Conservation (phyloP, 2,113 vertebrate species). For the Microtus montanus region DNA sequence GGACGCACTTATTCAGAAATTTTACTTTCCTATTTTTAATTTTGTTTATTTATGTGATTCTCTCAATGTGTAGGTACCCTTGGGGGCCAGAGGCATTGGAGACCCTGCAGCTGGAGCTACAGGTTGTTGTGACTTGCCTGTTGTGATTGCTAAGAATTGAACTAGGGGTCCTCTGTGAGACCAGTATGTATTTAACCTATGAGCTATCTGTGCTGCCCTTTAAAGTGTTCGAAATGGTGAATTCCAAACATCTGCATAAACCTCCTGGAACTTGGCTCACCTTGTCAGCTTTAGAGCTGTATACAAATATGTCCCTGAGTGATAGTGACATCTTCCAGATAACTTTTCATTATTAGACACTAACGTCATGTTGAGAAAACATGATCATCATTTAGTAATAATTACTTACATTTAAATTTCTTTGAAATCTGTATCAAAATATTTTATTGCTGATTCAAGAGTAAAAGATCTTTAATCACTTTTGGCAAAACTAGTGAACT, state of each 20-base stretch:
- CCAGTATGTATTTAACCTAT: not conserved
- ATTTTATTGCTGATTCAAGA: not conserved
- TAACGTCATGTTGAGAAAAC: not conserved
- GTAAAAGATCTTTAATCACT: not conserved
- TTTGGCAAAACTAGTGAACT: conserved; percentile 17
- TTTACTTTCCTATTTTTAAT: not conserved
- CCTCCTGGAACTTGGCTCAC: not conserved
- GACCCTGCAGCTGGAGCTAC: not conserved
- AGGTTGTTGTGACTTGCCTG: not conserved
- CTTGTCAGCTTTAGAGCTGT: not conserved
- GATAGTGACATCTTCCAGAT: not conserved
- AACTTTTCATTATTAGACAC: not conserved
- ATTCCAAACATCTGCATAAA: not conserved
- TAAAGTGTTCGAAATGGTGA: conserved; percentile 23
- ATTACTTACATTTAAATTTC: not conserved
- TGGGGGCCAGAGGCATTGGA: not conserved
- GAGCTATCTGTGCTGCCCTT: not conserved
- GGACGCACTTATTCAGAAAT: not conserved
- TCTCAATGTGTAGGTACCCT: not conserved
- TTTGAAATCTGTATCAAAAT: conserved; percentile 18
- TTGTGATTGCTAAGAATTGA: not conserved
- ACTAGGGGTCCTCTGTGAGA: not conserved
- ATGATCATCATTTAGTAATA: not conserved
- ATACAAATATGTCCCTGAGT: not conserved
- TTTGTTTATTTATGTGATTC: not conserved